Evolutionary conservation across 2,888 invertebrate genomes (phyloP).

Genomic region (Mimas tiliae): DNA sequence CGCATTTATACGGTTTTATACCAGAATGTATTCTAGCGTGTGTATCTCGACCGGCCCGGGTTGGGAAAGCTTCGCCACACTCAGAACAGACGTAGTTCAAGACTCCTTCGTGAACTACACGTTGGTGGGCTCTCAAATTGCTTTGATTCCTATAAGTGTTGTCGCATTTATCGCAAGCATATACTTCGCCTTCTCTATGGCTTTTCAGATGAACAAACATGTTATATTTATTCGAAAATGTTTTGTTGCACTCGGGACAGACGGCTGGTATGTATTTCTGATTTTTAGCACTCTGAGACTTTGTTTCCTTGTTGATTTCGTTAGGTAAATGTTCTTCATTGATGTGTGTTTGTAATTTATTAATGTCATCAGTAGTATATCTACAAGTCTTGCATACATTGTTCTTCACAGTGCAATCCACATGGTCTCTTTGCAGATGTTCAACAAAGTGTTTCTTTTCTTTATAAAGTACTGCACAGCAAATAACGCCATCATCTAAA

Average conservation of each 20-base stretch:
- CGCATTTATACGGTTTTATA: slow-evolving; percentile 72
- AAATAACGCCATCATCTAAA: slow-evolving; percentile 48
- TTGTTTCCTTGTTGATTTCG: slow-evolving; percentile 33
- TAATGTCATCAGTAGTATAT: slow-evolving; percentile 38
- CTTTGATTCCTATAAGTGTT: slow-evolving; percentile 73
- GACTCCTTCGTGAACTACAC: slow-evolving; percentile 68
- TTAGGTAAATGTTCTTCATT: slow-evolving; percentile 36
- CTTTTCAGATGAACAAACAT: slow-evolving; percentile 73
- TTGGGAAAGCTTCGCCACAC: slow-evolving; percentile 80
- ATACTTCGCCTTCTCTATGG: slow-evolving; percentile 49
- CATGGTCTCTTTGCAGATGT: slow-evolving; percentile 60
- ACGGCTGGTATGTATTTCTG: slow-evolving; percentile 68
- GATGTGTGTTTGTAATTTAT: slow-evolving; percentile 46
- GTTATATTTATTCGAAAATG: slow-evolving; percentile 78
- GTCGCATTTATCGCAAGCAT: slow-evolving; percentile 71
- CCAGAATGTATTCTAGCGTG: slow-evolving; percentile 77
- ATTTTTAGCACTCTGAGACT: slow-evolving; percentile 43
- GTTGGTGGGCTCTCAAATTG: slow-evolving; percentile 72
- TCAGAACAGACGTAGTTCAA: slow-evolving; percentile 67
- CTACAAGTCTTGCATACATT: slow-evolving; percentile 57
- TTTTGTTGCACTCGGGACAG: slow-evolving; percentile 78
- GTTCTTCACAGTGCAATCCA: slow-evolving; percentile 25
- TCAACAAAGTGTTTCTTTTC: slow-evolving; percentile 50
- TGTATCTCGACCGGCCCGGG: slow-evolving; percentile 63
- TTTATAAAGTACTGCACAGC: slow-evolving; percentile 52